Base-by-base conservation (phyloP, 2,113 vertebrate species). In the Diadophis punctatus region DNA sequence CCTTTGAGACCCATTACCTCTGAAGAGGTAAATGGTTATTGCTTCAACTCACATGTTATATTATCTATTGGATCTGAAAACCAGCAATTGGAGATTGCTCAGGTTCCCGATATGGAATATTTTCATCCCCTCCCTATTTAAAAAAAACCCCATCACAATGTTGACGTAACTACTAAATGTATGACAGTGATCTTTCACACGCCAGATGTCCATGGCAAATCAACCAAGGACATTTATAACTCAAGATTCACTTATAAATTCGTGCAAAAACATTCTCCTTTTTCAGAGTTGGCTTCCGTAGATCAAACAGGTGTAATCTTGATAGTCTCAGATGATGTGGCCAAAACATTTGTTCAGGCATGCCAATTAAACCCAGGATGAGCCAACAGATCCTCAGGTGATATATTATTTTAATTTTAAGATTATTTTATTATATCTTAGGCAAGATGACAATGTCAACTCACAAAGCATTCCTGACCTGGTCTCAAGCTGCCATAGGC, bases 1-100 rank as follows among this genome's bases (percentile, higher is more conserved):
- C 91, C 87, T 92, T 90, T 87, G 27, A 93, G 91, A 63, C 16
- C 90, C 93, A 51, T 84, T 48, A 90, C 27, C 86, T 88, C 74
- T 87, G 89, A 90, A 93, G 74, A 91, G 39, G 60, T 49, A 89
- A 11, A 12, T 46, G 14, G 34, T 20, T 90, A 48, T 91, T 56
- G 10, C 80, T 92, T 93, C 88, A 68, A n/a, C 3, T 1, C 53
- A 1, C 22, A 1, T 56, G 91, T 85, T 80, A 91, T 68, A 56
- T 86, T 58, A 43, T 8, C 90, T 63, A 87, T 92, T 85, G 53
- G 18, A 80, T 80, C 0, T 0, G 2, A 92, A 89, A 93, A 51
- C 22, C 74, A 9, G 74, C 18, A 90, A 90, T 89, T 53, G 88
- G 6, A 1, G 89, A 48, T 4, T 34, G 23, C 91, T 52, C 86